Conservation (phyloP, 1,140 invertebrate genomes). For the Nephila pilipes region DNA sequence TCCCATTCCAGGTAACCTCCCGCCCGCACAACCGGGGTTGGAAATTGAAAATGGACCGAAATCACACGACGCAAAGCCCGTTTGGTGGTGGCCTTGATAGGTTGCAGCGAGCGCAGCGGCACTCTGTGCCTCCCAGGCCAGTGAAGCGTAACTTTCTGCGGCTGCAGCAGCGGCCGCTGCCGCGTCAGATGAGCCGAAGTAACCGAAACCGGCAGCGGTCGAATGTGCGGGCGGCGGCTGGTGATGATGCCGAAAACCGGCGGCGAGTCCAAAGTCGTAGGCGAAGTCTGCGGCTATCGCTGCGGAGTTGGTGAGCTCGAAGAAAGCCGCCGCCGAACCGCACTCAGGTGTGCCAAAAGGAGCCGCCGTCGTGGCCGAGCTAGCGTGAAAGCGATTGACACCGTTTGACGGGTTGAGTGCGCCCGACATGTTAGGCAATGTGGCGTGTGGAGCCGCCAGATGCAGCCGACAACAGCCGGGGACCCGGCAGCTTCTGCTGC, state of each 20-base stretch:
- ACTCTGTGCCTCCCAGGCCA: constrained; percentile 66
- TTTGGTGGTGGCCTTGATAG: constrained; percentile 40
- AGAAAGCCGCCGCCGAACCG: constrained; percentile 69
- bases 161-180: constrained; percentile 42
- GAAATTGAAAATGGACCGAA: constrained; percentile 48
- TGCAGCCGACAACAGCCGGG: constrained; percentile 63
- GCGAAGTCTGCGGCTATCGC: constrained; percentile 69
- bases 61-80: constrained; percentile 39
- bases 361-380: constrained; percentile 56
- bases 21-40: background rate
- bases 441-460: constrained; percentile 65
- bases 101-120: constrained; percentile 50
- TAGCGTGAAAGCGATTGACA: constrained; percentile 77
- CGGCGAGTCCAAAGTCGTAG: constrained; percentile 68
- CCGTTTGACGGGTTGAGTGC: constrained; percentile 77
- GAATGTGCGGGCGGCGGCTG: constrained; percentile 47
- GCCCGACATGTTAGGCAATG: constrained; percentile 75
- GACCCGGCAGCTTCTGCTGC: constrained; percentile 40
- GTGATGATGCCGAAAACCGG: constrained; percentile 43
- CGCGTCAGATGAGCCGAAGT: constrained; percentile 24
- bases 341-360: constrained; percentile 76
- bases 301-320: constrained; percentile 74
- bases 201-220: constrained; percentile 43
- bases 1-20: constrained; percentile 27
- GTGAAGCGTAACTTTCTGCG: constrained; percentile 70